Percentiles rank a stretch among this genome's conserved stretches.
These are phyloP conservation scores for Galemys pyrenaicus DNA, from an alignment of 2,113 vertebrate genomes.

Conservation along the genomic window DNA sequence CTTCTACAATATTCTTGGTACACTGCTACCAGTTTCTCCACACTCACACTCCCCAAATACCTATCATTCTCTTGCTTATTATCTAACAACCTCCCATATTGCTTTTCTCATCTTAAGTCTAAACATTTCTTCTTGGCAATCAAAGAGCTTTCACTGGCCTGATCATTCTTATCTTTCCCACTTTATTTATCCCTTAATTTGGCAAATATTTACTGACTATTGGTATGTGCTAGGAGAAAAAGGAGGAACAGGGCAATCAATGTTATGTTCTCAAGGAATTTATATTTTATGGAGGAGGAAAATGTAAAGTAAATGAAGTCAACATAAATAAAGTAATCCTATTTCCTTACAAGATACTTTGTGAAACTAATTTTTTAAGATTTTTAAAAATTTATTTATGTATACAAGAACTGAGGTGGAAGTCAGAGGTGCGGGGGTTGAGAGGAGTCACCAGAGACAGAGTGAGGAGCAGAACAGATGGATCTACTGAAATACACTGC, in stretches of 20 bases:
- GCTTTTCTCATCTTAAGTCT: conserved; percentile 21
- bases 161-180: not conserved
- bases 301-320: not conserved
- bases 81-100: not conserved
- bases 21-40: no score
- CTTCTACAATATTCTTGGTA: not conserved
- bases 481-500: no score
- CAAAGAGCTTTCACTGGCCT: not conserved
- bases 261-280: not conserved
- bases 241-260: not conserved
- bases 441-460: no score
- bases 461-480: no score
- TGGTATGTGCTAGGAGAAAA: not conserved
- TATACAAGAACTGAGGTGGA: no score
- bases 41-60: not conserved
- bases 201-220: conserved; percentile 31
- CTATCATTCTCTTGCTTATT: not conserved
- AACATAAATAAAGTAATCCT: not conserved
- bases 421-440: no score
- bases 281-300: not conserved
- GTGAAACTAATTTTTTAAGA: no score
- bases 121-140: not conserved
- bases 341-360: no score
- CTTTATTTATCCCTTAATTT: not conserved
- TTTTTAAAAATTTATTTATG: no score